Evolutionary conservation across 92 coral and sea anemone genomes (phyloP).

Genomic region (Diadumene lineata): DNA sequence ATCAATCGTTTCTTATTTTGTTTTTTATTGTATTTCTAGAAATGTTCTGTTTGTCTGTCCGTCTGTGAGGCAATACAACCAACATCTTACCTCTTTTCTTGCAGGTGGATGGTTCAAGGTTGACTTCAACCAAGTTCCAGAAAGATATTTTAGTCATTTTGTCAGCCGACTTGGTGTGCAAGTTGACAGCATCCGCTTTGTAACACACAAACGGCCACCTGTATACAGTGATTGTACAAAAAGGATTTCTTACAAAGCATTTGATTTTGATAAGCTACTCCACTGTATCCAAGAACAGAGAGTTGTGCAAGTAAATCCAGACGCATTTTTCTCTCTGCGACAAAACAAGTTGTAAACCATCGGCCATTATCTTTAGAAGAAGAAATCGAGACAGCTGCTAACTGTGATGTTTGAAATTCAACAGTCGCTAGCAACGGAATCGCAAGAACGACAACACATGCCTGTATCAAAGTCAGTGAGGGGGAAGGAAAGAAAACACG

Average conservation of each 20-base stretch:
- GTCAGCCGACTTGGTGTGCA: not conserved
- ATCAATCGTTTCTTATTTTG: too few relatives aligned
- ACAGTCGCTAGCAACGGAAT: not conserved
- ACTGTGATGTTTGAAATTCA: not conserved
- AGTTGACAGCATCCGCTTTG: not conserved
- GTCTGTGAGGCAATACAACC: too few relatives aligned
- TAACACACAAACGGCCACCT: conserved; percentile 8
- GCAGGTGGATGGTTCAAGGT: conserved; percentile 17
- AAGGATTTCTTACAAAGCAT: conserved; percentile 12
- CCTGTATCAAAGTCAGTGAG: too few relatives aligned
- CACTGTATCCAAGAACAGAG: conserved; percentile 3
- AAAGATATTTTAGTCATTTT: not conserved
- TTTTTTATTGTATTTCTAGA: not conserved
- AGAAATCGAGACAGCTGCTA: not conserved
- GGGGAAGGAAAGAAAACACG: too few relatives aligned
- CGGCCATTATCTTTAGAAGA: not conserved
- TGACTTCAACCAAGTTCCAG: conserved; percentile 3
- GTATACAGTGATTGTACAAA: not conserved
- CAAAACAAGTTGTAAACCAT: not conserved
- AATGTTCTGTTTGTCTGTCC: not conserved
- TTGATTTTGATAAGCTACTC: not conserved
- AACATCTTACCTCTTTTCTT: too few relatives aligned
- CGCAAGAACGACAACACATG: too few relatives aligned
- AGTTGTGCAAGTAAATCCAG: not conserved
- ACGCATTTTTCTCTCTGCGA: not conserved